phyloP scores from a whole-genome alignment of 2,797 vertebrate genomes.

The Odontamblyopus lacepedii region DNA sequence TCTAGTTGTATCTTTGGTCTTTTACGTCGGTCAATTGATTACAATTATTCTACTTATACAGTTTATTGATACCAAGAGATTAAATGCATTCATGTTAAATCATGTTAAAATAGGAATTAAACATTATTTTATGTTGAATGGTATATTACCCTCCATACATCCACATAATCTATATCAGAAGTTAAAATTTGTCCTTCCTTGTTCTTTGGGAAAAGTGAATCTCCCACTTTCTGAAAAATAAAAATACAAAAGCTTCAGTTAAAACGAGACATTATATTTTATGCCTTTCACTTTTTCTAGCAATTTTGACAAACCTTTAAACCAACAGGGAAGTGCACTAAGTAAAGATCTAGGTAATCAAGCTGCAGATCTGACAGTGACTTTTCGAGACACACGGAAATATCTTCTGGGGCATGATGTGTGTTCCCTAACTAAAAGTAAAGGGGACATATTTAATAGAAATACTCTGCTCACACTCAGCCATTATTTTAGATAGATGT shows the following conservation, averaged over 20 bases:
- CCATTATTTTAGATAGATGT: background rate
- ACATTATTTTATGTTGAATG: background rate
- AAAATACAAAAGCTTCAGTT: background rate
- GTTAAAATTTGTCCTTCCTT: conserved; percentile 65
- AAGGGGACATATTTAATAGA: background rate
- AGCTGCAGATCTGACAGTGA: conserved; percentile 75
- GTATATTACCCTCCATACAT: conserved; percentile 79
- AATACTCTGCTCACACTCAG: background rate
- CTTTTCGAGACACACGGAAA: conserved; percentile 70
- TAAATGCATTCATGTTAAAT: background rate
- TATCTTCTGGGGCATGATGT: conserved; percentile 67
- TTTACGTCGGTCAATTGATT: background rate
- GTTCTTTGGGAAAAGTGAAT: conserved; percentile 69
- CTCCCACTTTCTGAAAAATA: conserved; percentile 65
- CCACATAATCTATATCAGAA: conserved; percentile 76
- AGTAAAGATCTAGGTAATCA: conserved; percentile 79
- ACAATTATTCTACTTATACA: background rate
- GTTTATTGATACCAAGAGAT: background rate
- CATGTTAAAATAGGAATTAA: background rate
- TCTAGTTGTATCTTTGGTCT: too few species aligned
- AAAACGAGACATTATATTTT: background rate
- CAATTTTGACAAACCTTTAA: conserved; percentile 65
- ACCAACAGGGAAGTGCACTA: conserved; percentile 78
- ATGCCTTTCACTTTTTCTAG: background rate
- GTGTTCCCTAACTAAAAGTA: conserved; percentile 70